Percentiles rank a stretch among this genome's conserved stretches.
Conservation (phyloP, 2,888 invertebrate genomes). For the Sepiola atlantica region DNA sequence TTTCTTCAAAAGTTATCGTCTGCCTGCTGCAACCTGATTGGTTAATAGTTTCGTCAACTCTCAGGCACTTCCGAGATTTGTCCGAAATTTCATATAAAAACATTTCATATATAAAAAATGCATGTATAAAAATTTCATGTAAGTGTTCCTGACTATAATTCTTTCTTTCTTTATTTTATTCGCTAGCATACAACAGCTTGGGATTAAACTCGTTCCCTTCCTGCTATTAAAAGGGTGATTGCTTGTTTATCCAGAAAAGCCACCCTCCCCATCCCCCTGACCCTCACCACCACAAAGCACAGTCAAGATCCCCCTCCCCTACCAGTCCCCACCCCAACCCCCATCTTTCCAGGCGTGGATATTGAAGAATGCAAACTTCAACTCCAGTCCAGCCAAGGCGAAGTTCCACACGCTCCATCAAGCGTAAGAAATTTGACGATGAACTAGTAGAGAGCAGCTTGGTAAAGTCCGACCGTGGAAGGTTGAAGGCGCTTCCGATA, state of each 20-base stretch:
- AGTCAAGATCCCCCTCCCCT: background rate
- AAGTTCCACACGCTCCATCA: constrained; percentile 94
- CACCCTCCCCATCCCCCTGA: background rate
- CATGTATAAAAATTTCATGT: no score
- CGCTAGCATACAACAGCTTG: background rate
- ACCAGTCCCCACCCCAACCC: background rate
- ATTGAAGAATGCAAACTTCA: constrained; percentile 42
- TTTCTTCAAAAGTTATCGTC: no score
- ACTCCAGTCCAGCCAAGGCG: constrained; percentile 55
- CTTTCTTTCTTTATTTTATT: background rate
- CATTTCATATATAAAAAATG: no score
- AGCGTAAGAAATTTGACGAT: constrained; percentile 95
- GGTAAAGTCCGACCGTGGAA: constrained; percentile 75
- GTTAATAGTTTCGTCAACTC: no score
- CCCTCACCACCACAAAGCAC: background rate
- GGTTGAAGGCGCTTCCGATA: constrained; percentile 52
- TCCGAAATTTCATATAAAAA: no score
- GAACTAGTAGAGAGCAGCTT: constrained; percentile 94
- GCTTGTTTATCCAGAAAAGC: background rate
- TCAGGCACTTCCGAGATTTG: no score
- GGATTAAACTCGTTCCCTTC: background rate
- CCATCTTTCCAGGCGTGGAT: background rate
- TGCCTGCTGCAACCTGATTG: no score
- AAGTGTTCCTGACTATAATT: background rate
- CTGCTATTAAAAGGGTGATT: background rate